A percentile compares a stretch with the other conserved stretches of the same genome.
Evolutionary conservation across 2,888 invertebrate genomes (phyloP).

Genomic region (Drosophila paramelanica): DNA sequence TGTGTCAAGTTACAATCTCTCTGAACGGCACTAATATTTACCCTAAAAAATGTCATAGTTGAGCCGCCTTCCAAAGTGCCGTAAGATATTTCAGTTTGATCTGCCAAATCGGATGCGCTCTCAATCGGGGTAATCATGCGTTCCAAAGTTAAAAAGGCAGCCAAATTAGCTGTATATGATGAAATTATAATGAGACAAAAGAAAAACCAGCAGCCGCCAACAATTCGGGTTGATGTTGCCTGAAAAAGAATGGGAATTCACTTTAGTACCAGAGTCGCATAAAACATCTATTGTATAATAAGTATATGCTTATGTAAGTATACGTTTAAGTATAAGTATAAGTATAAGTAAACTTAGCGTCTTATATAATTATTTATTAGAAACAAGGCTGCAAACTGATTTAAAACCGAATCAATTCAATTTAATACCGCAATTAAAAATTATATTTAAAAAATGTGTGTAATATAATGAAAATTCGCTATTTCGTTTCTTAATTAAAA

Average conservation of each 20-base stretch:
- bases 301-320: too few species aligned
- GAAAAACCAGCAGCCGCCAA: slow-evolving; percentile 99
- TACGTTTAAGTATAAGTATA: too few species aligned
- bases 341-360: too few species aligned
- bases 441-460: too few species aligned
- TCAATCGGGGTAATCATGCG: slow-evolving; percentile 98
- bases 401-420: too few species aligned
- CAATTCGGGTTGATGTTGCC: slow-evolving; percentile 97
- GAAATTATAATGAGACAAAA: slow-evolving; percentile 99
- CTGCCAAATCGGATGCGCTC: slow-evolving; percentile 96
- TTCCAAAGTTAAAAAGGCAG: slow-evolving; percentile 99
- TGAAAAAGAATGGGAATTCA: slow-evolving; percentile 79
- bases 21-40: slow-evolving; percentile 89
- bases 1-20: slow-evolving; percentile 98
- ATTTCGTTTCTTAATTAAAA: too few species aligned
- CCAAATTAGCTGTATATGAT: slow-evolving; percentile 97
- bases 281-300: too few species aligned
- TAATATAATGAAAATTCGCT: too few species aligned
- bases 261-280: neutral
- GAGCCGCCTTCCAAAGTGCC: slow-evolving; percentile 97
- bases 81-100: slow-evolving; percentile 96
- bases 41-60: slow-evolving; percentile 98
- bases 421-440: too few species aligned
- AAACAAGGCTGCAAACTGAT: too few species aligned
- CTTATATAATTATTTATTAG: too few species aligned